A percentile compares a stretch with the other conserved stretches of the same genome.
These are phyloP conservation scores for Spilarctia lutea DNA, from an alignment of 2,888 invertebrate genomes.

Conservation along the genomic window DNA sequence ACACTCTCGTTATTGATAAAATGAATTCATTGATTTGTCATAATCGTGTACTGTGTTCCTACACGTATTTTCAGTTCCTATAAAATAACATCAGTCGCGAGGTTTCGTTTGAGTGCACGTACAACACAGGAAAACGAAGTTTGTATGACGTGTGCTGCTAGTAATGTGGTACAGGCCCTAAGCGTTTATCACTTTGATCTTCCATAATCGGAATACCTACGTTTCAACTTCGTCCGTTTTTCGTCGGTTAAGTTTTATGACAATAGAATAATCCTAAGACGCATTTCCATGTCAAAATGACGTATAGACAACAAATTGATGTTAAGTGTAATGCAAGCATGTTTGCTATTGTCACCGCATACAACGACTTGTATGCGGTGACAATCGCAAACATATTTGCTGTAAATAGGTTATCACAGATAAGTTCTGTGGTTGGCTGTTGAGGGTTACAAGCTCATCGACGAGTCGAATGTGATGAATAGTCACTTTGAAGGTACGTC, in stretches of 20 bases:
- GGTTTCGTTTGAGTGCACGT: neutral
- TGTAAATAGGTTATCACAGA: constrained; percentile 1
- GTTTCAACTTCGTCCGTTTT: constrained; percentile 20
- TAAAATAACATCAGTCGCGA: constrained; percentile 8
- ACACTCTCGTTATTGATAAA: constrained; percentile 32
- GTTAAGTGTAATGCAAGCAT: constrained; percentile 5
- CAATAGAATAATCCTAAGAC: neutral
- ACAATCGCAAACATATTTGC: constrained; percentile 8
- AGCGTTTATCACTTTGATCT: constrained; percentile 31
- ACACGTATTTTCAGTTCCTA: constrained; percentile 5
- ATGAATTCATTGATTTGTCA: constrained; percentile 51
- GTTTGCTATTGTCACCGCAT: too few relatives aligned
- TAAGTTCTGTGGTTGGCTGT: constrained; percentile 3
- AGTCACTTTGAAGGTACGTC: neutral
- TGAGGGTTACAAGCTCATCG: neutral
- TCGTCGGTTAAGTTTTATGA: neutral
- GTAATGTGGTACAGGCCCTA: constrained; percentile 36
- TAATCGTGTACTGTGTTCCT: constrained; percentile 31
- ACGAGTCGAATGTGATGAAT: neutral
- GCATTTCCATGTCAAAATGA: constrained; percentile 14
- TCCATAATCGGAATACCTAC: constrained; percentile 38
- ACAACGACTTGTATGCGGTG: neutral
- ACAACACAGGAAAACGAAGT: constrained; percentile 14
- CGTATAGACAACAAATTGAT: constrained; percentile 23
- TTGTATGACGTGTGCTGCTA: constrained; percentile 24